Conservation (phyloP, 64 coral and sea anemone genomes). For the Pocillopora damicornis region DNA sequence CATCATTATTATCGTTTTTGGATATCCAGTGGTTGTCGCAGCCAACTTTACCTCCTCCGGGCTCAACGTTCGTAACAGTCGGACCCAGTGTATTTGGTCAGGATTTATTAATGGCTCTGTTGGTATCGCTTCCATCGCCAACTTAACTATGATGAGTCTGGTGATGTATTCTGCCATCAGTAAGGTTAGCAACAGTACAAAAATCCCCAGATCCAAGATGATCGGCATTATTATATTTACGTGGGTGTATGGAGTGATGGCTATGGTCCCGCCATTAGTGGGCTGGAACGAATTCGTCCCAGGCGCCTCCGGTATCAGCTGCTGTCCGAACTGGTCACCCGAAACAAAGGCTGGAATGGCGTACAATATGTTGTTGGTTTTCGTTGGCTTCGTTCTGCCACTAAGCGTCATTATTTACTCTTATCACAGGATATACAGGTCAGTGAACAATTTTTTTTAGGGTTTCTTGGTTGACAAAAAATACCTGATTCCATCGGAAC, state of each 20-base stretch:
- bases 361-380: neutral
- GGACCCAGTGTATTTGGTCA: conserved; percentile 25
- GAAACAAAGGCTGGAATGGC: neutral
- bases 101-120: conserved; percentile 33
- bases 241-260: conserved; percentile 20
- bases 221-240: neutral
- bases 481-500: too few relatives aligned
- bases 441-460: neutral
- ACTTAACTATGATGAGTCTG: conserved; percentile 38
- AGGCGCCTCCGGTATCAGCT: conserved; percentile 23
- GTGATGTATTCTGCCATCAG: neutral
- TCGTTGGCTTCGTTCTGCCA: conserved; percentile 25
- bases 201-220: neutral
- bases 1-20: conserved; percentile 27
- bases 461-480: too few relatives aligned
- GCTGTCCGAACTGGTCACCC: conserved; percentile 22
- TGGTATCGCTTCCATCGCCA: conserved; percentile 48
- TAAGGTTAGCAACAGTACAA: neutral
- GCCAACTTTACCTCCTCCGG: neutral
- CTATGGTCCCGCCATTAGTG: conserved; percentile 11
- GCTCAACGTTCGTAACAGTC: neutral
- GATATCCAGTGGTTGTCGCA: conserved; percentile 41
- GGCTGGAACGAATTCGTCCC: conserved; percentile 36
- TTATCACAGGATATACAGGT: conserved; percentile 32
- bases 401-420: neutral